A percentile compares a stretch with the other conserved stretches of the same genome.
Evolutionary conservation across 2,797 vertebrate species (phyloP).

Genomic region (Peromyscus aztecus): DNA sequence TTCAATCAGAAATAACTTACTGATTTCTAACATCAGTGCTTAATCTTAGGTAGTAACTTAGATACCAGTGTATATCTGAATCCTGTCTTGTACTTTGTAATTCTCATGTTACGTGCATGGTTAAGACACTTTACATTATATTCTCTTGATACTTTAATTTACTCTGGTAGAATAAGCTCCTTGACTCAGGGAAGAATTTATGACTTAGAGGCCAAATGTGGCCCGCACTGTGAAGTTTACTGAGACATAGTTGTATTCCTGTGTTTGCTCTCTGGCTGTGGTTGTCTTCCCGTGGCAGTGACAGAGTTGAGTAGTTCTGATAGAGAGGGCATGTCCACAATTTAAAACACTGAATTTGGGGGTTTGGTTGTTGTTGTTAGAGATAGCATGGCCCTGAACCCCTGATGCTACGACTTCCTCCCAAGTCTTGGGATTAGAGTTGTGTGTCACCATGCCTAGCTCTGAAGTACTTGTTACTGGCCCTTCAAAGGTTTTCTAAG

Average conservation of each 20-base stretch:
- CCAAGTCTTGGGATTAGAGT: neutral
- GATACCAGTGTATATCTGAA: slow-evolving; percentile 27
- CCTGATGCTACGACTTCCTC: no score
- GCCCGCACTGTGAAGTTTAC: neutral
- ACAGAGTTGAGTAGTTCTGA: neutral
- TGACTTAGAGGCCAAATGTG: neutral
- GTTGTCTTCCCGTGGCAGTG: neutral
- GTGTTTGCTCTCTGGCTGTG: neutral
- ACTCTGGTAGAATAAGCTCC: slow-evolving; percentile 18
- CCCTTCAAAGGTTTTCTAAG: slow-evolving; percentile 33
- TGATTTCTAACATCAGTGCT: slow-evolving; percentile 41
- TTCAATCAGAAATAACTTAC: slow-evolving; percentile 47
- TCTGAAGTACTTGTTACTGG: neutral
- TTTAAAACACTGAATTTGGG: neutral
- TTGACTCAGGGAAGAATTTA: slow-evolving; percentile 37
- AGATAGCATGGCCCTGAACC: neutral
- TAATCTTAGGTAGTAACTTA: neutral
- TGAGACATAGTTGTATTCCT: neutral
- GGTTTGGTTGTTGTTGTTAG: neutral
- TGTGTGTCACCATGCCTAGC: neutral
- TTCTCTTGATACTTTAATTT: slow-evolving; percentile 29
- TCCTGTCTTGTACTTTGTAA: slow-evolving; percentile 21
- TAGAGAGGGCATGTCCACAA: neutral
- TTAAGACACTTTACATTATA: slow-evolving; percentile 48
- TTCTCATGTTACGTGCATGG: neutral